Evolutionary conservation across 2,113 vertebrate species (phyloP), one percentile per base, ranked within the genome.

Genomic region (Cephalopterus ornatus): DNA sequence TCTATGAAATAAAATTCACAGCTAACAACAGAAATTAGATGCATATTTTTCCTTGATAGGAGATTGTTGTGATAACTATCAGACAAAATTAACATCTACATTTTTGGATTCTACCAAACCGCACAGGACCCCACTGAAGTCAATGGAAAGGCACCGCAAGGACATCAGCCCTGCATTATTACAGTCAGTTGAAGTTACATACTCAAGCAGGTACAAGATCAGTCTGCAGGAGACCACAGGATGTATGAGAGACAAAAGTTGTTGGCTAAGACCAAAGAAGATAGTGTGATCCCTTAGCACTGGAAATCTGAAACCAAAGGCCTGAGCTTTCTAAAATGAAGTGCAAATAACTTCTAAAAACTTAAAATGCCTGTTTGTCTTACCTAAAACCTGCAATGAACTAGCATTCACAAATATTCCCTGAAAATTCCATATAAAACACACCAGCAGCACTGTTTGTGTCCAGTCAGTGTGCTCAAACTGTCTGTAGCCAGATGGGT

Each of bases 381-480:
- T 44, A 18, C 6, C 9, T 74, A 94, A 85, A 72, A 32, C 16
- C 8, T 61, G 33, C 21, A 58, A 24, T 17, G n/a, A 73, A 33
- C 4, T 35, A 70, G 6, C 27, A 37, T 59, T 50, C 26, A 70
- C 4, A 47, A 68, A 56, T 32, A 61, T 32, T 39, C 32, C 77
- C 46, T 62, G 22, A 50, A 89, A 80, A 70, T n/a, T 58, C 12
- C 14, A 44, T 24, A 8, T 23, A 53, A 32, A 8, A 1, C 7
- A 9, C 18, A 35, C 12, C 18, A 73, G 44, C 0, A 0, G 3
- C 8, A 12, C 20, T 42, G 2, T 28, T 68, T 67, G n/a, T 72
- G 23, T 35, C 37, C n/a, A 32, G 27, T 33, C 41, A 77, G 7
- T 28, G 32, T 26, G 5, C 2, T 23, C 8, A 46, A 49, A 67